Percentiles rank a stretch among this genome's conserved stretches.
phyloP scores from a whole-genome alignment of 2,113 vertebrate genomes.

The Prietella phreatophila region DNA sequence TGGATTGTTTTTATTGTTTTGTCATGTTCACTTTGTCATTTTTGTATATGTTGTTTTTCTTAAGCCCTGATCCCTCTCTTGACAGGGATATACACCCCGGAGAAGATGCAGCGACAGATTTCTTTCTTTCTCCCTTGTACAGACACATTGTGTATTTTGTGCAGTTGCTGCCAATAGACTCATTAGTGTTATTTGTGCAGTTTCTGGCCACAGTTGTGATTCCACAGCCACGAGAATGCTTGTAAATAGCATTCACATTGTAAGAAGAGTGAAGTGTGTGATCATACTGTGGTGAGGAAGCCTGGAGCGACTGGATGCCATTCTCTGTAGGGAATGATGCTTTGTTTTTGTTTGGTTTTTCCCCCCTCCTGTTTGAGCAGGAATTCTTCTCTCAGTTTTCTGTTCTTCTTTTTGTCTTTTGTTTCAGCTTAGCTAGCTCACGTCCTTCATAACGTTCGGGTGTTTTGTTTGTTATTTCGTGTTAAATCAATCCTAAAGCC shows the following conservation, averaged over 20 bases:
- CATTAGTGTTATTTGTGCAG: slow-evolving; percentile 7
- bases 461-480: neutral
- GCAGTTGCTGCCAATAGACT: slow-evolving; percentile 2
- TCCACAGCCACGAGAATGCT: neutral
- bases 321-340: neutral
- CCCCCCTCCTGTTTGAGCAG: neutral
- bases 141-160: neutral
- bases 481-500: neutral
- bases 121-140: neutral
- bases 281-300: neutral
- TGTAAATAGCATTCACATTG: neutral
- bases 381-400: neutral
- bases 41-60: neutral
- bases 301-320: neutral
- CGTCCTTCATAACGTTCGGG: neutral
- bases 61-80: neutral
- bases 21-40: neutral
- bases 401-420: neutral
- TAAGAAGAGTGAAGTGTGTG: neutral
- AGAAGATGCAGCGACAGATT: neutral
- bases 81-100: neutral
- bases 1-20: neutral
- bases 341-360: neutral
- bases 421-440: neutral
- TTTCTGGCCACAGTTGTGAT: neutral